These are phyloP conservation scores for Toxotes lorentzi DNA, from an alignment of 2,797 vertebrate species.

Conservation along the genomic window DNA sequence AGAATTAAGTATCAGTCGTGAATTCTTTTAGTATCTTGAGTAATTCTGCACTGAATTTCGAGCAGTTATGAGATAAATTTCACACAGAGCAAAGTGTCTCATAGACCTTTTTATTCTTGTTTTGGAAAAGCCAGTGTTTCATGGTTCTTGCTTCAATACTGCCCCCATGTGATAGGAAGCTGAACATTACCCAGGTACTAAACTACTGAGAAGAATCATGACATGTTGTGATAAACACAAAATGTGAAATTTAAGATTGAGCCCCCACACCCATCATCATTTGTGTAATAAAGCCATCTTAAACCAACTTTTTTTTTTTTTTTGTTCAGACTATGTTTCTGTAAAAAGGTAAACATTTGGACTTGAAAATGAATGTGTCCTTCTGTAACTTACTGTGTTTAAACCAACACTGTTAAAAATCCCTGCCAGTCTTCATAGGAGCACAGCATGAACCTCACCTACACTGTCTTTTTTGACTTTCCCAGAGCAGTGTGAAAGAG, in stretches of 20 bases:
- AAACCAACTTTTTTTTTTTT: not conserved
- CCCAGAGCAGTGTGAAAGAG: constrained; percentile 11
- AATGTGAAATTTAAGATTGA: not conserved
- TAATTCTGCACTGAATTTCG: constrained; percentile 49
- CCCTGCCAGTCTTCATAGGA: not conserved
- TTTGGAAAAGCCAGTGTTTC: not conserved
- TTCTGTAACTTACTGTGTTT: not conserved
- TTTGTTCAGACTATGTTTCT: not conserved
- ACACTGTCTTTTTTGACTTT: not conserved
- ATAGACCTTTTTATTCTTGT: constrained; percentile 33
- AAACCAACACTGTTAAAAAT: not conserved
- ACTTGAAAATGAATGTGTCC: not conserved
- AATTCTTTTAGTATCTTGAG: constrained; percentile 47
- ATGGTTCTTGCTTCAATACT: constrained; percentile 81
- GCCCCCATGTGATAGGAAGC: constrained; percentile 77
- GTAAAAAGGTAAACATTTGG: not conserved
- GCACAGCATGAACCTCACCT: not conserved
- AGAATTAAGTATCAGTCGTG: constrained; percentile 44
- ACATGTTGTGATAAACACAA: not conserved
- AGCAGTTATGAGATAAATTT: constrained; percentile 42
- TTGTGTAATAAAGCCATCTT: not conserved
- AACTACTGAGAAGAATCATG: constrained; percentile 3
- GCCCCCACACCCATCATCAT: not conserved
- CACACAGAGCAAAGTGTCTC: constrained; percentile 41
- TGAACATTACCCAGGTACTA: constrained; percentile 17